Base-by-base conservation (phyloP, 2,113 vertebrate genomes). In the Ovis canadensis region DNA sequence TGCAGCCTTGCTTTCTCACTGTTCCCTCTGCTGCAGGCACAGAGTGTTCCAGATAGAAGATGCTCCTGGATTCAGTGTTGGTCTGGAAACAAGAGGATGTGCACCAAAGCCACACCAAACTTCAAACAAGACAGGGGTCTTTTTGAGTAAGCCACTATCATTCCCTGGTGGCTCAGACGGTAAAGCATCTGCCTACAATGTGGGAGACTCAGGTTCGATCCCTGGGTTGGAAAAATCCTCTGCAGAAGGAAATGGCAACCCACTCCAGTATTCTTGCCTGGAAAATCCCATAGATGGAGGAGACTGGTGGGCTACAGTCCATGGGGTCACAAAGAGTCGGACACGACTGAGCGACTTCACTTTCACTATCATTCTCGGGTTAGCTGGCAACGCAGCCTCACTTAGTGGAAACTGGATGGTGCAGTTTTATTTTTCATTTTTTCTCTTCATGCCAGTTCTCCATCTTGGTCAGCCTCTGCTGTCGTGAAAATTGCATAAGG, bases 341-440 rank as follows among this genome's bases (percentile, higher is more conserved):
- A 60, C 13, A 31, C 0, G 29, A 31, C 59, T 31, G 59, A 31
- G 59, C 0, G 2, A 1, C 27, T 31, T 60, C 59, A 14, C 59
- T 60, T 60, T 60, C 12, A 60, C 17, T 45, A 16, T 55, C 31
- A 50, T 87, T 60, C 25, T 31, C 8, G 67, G 17, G 10, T 93
- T 60, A 59, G 36, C 36, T 78, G 33, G 45, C 5, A 60, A 62
- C 2, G 5, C 23, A 60, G 33, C 33, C 36, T 78, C 25, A 33
- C 21, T 78, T 62, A 78, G 31, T 27, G 31, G n/a, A 93, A 59
- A 59, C 6, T 10, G 31, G 48, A 31, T 50, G 21, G 48, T 29
- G 27, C 1, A 3, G 3, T 19, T 93, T 9, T n/a, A 54, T 5
- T 67, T 55, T 43, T 52, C n/a, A 25, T 43, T 67, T 67, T 33